Evolutionary conservation across 2,797 vertebrate genomes (phyloP).

Genomic region (Phalanger gymnotis): DNA sequence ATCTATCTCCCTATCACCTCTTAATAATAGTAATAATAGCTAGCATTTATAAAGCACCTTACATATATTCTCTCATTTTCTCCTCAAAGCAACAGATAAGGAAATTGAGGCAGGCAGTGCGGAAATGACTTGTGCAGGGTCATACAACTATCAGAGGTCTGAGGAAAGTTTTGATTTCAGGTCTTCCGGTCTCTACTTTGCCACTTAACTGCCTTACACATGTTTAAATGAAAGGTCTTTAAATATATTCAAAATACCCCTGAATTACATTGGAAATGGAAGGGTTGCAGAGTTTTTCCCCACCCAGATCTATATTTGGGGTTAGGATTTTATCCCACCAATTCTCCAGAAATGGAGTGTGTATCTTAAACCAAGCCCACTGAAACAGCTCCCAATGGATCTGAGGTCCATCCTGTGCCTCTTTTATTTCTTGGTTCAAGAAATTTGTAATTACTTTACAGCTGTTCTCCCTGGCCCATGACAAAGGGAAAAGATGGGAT

Average conservation of each 20-base stretch:
- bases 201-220: background rate
- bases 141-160: background rate
- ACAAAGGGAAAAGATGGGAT: background rate
- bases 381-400: background rate
- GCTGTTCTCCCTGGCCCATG: background rate
- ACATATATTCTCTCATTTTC: background rate
- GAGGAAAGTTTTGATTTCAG: background rate
- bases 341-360: background rate
- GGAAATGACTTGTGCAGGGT: background rate
- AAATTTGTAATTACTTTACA: background rate
- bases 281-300: too few relatives aligned
- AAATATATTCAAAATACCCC: slow-evolving; percentile 24
- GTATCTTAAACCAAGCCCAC: background rate
- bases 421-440: background rate
- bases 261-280: too few relatives aligned
- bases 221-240: slow-evolving; percentile 32
- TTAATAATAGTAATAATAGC: too few relatives aligned
- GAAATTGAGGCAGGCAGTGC: too few relatives aligned
- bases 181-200: background rate
- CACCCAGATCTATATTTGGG: background rate
- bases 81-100: background rate
- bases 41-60: too few relatives aligned
- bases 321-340: background rate
- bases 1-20: too few relatives aligned
- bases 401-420: background rate